Evolutionary conservation across 2,113 vertebrate species (phyloP).

Genomic region (Halichoeres trimaculatus): DNA sequence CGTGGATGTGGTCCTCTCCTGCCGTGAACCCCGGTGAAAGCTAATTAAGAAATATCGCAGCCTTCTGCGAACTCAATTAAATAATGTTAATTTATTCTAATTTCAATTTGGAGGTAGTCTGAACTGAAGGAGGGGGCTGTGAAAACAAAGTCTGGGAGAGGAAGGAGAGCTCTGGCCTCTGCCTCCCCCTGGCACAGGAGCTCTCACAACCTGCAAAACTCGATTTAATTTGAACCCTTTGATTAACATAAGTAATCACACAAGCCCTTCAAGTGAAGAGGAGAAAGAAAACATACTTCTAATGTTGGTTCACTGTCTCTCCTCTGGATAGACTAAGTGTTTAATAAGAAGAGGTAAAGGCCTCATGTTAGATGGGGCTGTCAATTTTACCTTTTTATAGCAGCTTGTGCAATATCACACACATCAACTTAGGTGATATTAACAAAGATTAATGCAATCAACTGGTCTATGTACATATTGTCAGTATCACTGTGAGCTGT

Average conservation of each 20-base stretch:
- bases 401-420: not conserved
- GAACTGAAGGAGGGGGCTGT: conserved; percentile 64
- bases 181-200: conserved; percentile 60
- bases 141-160: conserved; percentile 74
- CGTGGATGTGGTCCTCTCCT: conserved; percentile 61
- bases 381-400: not conserved
- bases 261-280: conserved; percentile 64
- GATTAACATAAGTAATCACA: conserved; percentile 76
- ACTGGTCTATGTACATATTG: not conserved
- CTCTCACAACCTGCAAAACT: conserved; percentile 68
- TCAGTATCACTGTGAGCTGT: not conserved
- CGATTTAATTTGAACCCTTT: conserved; percentile 79
- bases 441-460: not conserved
- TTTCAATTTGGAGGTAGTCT: conserved; percentile 81
- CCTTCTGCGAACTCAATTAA: conserved; percentile 86
- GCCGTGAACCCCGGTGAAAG: conserved; percentile 73
- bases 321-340: conserved; percentile 15
- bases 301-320: conserved; percentile 52
- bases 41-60: conserved; percentile 84
- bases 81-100: conserved; percentile 86
- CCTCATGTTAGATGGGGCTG: not conserved
- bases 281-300: conserved; percentile 55
- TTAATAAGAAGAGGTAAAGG: not conserved
- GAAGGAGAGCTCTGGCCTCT: conserved; percentile 70
- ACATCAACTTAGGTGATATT: not conserved